phyloP scores from a whole-genome alignment of 2,888 invertebrate species.

The Noctua pronuba region DNA sequence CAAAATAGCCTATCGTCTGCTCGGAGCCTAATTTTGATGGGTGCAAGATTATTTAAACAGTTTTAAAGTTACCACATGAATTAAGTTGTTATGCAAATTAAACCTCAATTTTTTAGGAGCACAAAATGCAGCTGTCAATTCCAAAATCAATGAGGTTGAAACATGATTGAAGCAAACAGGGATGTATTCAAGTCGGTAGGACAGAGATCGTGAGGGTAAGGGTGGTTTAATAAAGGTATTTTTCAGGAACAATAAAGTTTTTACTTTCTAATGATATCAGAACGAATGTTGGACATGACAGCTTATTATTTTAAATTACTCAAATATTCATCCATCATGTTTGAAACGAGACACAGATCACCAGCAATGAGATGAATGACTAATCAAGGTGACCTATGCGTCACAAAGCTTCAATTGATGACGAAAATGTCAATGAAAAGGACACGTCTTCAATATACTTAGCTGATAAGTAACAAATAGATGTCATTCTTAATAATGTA shows the following conservation, averaged over 20 bases:
- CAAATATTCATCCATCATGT: background rate
- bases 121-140: background rate
- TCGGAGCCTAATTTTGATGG: background rate
- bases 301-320: background rate
- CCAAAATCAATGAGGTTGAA: background rate
- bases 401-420: constrained; percentile 15
- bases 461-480: background rate
- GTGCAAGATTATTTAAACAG: background rate
- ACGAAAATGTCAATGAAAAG: constrained; percentile 3
- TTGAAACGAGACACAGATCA: background rate
- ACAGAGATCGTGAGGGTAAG: background rate
- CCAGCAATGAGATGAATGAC: constrained; percentile 3
- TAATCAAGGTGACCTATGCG: constrained; percentile 9
- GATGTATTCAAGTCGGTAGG: background rate
- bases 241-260: too few species aligned
- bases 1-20: background rate
- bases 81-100: background rate
- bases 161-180: background rate
- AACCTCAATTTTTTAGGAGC: background rate
- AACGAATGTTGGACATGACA: background rate
- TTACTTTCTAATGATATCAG: background rate
- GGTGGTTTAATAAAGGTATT: background rate
- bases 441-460: constrained; percentile 2
- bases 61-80: background rate
- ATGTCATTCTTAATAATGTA: constrained; percentile 24